Evolutionary conservation across 2,888 invertebrate genomes (phyloP), one percentile per base, ranked within the genome.

Genomic region (Lissonota sp.): DNA sequence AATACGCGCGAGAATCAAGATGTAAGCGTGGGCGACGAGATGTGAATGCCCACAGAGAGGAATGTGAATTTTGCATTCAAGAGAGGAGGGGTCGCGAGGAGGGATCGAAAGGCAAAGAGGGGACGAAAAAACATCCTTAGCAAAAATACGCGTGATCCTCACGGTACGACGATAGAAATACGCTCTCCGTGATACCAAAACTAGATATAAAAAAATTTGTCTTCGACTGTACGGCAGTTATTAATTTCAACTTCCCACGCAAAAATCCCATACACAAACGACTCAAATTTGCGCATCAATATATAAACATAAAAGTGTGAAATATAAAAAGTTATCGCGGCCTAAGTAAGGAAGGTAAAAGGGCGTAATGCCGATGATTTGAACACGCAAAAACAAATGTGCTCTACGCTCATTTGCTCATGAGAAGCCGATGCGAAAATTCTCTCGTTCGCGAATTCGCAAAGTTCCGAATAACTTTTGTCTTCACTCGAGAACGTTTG

Each of bases 191-290:
- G 73, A 73, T 63, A 57, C 46, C 55, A 16, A 51, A 40, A 63
- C 37, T 49, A 44, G 46, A 60, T 64, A 75, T 49, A 71, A 5
- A 55, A 37, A 83, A 63, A 87, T 87, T 88, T 86, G 85, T 60
- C 57, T 14, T 58, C 63, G 86, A 53, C 84, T 85, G 85, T 86
- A 86, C 85, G 67, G 78, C 85, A 86, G 88, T 89, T 87, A 86
- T 88, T 88, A 88, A 89, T 89, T 88, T 88, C 86, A 87, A 85
- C 87, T 86, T 85, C 89, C 89, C 87, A 90, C 88, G 86, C 86
- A 73, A 74, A 63, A 77, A 10, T 57, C 42, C 16, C 55, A 26
- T 26, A 26, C 26, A 26, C 26, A 26, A 3, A 26, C 26, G 26
- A 26, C 26, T 26, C 26, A 26, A 26, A 26, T 26, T 26, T 26